Percentiles rank a stretch among this genome's conserved stretches.
These are phyloP conservation scores for Chrysomela aeneicollis DNA, from an alignment of 2,888 invertebrate species.

Conservation along the genomic window DNA sequence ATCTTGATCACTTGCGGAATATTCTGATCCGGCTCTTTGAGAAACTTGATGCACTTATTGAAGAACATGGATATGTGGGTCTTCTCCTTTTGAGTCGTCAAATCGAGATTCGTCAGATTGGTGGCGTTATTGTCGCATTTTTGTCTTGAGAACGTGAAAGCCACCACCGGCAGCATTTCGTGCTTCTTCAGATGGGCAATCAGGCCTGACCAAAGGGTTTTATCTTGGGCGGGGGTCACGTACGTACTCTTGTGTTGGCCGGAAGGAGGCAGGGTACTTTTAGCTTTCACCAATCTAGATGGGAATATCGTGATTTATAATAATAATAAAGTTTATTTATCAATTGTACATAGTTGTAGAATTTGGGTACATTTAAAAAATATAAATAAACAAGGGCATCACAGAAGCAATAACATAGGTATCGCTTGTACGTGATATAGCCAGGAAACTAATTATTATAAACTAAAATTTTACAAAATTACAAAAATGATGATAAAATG, in stretches of 20 bases:
- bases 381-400: too few relatives aligned
- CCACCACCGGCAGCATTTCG: conserved; percentile 91
- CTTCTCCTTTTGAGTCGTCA: conserved; percentile 87
- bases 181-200: conserved; percentile 82
- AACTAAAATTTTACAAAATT: too few relatives aligned
- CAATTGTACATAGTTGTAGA: too few relatives aligned
- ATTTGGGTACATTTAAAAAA: too few relatives aligned
- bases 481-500: too few relatives aligned
- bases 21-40: conserved; percentile 84
- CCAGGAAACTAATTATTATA: too few relatives aligned
- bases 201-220: conserved; percentile 81
- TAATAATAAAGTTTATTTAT: too few relatives aligned
- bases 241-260: conserved; percentile 33
- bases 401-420: too few relatives aligned
- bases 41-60: conserved; percentile 74
- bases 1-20: conserved; percentile 86
- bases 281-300: conserved; percentile 48
- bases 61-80: conserved; percentile 86
- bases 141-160: conserved; percentile 90
- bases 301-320: too few relatives aligned
- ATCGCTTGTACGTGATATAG: too few relatives aligned
- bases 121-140: conserved; percentile 77
- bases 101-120: conserved; percentile 69
- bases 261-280: conserved; percentile 48
- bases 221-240: conserved; percentile 72